These are phyloP conservation scores for Lithophane leautieri DNA, from an alignment of 2,888 invertebrate species.

Conservation along the genomic window DNA sequence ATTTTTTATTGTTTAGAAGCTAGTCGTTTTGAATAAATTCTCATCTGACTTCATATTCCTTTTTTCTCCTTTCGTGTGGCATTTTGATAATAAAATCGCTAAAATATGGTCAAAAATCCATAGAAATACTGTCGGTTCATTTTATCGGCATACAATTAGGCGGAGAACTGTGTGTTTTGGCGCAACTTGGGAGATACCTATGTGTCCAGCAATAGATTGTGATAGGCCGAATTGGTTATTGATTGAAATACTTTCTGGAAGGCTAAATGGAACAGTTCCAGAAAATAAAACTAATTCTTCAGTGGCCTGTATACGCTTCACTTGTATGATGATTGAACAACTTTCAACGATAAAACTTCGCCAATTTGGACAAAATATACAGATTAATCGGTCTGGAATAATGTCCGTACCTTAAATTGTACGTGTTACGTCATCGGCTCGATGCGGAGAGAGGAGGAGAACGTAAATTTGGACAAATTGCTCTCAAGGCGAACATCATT, in stretches of 20 bases:
- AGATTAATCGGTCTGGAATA: constrained; percentile 34
- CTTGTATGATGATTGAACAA: constrained; percentile 23
- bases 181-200: neutral
- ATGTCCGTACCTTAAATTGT: constrained; percentile 52
- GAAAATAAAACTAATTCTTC: neutral
- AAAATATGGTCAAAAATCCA: neutral
- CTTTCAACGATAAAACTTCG: constrained; percentile 30
- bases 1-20: neutral
- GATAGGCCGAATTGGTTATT: neutral
- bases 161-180: too few relatives aligned
- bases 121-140: neutral
- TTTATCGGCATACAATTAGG: neutral
- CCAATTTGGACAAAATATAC: constrained; percentile 37
- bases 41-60: neutral
- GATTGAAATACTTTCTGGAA: neutral
- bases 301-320: neutral
- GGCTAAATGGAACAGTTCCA: too few relatives aligned
- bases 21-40: neutral
- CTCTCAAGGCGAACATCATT: constrained; percentile 60
- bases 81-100: neutral
- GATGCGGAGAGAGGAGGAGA: constrained; percentile 37
- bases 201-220: neutral
- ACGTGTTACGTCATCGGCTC: constrained; percentile 42
- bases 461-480: constrained; percentile 65
- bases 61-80: too few relatives aligned